Evolutionary conservation across 2,113 vertebrate genomes (phyloP), one percentile per base, ranked within the genome.

Genomic region (Nesoenas mayeri): DNA sequence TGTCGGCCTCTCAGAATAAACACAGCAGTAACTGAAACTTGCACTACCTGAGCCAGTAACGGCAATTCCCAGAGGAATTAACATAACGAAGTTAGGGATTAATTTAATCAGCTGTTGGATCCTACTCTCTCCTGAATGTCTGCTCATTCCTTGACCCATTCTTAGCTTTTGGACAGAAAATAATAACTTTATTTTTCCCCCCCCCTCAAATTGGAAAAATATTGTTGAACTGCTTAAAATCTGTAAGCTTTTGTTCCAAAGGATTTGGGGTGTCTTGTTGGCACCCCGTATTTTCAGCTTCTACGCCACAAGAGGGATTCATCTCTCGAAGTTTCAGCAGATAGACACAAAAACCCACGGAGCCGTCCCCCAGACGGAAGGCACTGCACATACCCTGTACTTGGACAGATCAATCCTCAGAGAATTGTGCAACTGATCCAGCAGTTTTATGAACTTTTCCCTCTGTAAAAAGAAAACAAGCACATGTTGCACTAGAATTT

Each of bases 381-480:
- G 67, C 4, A 4, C 34, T 53, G 60, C 79, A 98, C 99, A 61
- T 98, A 99, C 99, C 98, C 99, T 98, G 77, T 99, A 99, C 94
- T 99, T 99, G 34, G 99, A 99, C 40, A 99, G 98, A 95, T 99
- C 99, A 48, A 99, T 99, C 98, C 99, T 98, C 95, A 99, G 96
- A 31, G 99, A 99, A 97, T 99, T 99, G 94, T 99, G 99, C 89
- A 99, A 96, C 79, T 99, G 99, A 97, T 99, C 99, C 97, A 99
- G 96, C 40, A 99, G 98, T 97, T 99, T 99, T 91, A 99, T 99
- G 97, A 99, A 99, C 95, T 99, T 99, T 97, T 99, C 99, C 75
- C 99, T 99, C 99, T 99, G 98, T 92, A 81, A 57, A 97, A 95
- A 96, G 83, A 81, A 97, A 97, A 92, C 22, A 97, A 89, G 69